Evolutionary conservation across 2,113 vertebrate genomes (phyloP).

Genomic region (Tichodroma muraria): DNA sequence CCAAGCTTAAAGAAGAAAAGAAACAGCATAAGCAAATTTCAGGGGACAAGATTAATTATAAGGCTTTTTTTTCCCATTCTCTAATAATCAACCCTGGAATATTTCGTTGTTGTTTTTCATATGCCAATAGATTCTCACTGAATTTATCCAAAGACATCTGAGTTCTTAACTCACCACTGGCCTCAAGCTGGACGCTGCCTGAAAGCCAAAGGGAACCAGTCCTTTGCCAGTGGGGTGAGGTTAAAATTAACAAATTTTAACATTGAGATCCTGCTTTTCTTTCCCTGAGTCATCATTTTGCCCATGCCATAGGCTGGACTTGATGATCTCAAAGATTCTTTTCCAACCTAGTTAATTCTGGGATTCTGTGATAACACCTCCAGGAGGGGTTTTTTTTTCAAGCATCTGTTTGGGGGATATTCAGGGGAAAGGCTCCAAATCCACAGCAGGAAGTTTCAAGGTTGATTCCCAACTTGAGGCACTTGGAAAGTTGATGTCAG

Average conservation of each 20-base stretch:
- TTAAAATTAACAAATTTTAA: constrained; percentile 10
- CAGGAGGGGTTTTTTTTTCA: not conserved
- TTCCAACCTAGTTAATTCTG: not conserved
- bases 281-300: not conserved
- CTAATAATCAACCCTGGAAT: not conserved
- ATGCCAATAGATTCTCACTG: not conserved
- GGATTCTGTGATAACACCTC: not conserved
- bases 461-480: not conserved
- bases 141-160: not conserved
- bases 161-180: not conserved
- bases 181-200: not conserved
- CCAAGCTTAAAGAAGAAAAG: not conserved
- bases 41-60: not conserved
- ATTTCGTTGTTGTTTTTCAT: not conserved
- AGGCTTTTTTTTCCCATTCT: not conserved
- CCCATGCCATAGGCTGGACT: not conserved
- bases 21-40: not conserved
- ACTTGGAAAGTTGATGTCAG: not conserved
- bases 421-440: not conserved
- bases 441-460: not conserved
- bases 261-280: not conserved
- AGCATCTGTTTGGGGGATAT: not conserved
- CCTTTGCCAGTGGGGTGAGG: constrained; percentile 1
- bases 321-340: not conserved
- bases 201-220: constrained; percentile 11